phyloP scores from a whole-genome alignment of 2,113 vertebrate genomes.

The Rhizomys pruinosus region DNA sequence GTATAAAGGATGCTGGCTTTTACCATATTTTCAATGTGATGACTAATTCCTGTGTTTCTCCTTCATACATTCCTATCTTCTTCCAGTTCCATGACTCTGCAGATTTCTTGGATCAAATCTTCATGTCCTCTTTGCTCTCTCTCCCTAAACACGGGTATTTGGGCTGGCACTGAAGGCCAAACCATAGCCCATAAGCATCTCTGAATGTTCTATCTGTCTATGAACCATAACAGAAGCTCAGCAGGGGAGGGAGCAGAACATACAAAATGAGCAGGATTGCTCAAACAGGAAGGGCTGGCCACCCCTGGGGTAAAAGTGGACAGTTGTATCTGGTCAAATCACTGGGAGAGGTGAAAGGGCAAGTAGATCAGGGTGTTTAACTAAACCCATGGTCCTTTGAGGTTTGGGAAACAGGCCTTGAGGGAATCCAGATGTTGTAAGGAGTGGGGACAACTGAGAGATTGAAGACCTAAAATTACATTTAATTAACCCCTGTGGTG shows the following conservation, averaged over 20 bases:
- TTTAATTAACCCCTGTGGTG: constrained; percentile 55
- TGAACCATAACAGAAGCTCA: not conserved
- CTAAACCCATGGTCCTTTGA: not conserved
- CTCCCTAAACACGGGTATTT: not conserved
- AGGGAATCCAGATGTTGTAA: not conserved
- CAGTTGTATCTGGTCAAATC: not conserved
- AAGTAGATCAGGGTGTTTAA: not conserved
- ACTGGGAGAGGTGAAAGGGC: not conserved
- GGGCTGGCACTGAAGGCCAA: not conserved
- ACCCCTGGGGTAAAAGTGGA: not conserved
- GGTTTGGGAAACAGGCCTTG: constrained; percentile 48
- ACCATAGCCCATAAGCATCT: not conserved
- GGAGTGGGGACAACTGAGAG: not conserved
- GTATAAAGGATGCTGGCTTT: not conserved
- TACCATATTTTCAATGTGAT: not conserved
- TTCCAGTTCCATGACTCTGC: not conserved
- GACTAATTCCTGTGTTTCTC: not conserved
- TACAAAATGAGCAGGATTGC: not conserved
- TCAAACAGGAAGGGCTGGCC: not conserved
- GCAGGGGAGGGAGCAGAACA: not conserved
- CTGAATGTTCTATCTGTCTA: not conserved
- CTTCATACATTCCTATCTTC: not conserved
- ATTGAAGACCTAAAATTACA: constrained; percentile 47
- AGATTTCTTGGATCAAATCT: not conserved
- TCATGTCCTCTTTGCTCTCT: not conserved